phyloP scores from a whole-genome alignment of 2,888 invertebrate species.

The Eulithis testata region DNA sequence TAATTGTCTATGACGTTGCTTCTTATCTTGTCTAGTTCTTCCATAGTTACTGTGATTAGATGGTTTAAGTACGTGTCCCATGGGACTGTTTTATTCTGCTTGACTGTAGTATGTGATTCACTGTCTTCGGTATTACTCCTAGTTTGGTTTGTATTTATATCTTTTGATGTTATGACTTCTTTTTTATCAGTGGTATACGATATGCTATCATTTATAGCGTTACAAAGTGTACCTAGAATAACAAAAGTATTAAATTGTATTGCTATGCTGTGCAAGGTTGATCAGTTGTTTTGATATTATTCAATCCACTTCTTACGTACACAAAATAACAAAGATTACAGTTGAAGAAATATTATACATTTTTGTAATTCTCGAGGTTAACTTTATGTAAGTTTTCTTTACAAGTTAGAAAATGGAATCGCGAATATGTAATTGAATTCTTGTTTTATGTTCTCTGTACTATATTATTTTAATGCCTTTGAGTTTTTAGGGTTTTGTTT shows the following conservation, averaged over 20 bases:
- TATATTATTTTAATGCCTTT: background rate
- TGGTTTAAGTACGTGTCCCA: slow-evolving; percentile 20
- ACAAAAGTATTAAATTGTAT: background rate
- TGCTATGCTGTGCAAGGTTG: background rate
- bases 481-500: background rate
- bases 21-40: slow-evolving; percentile 19
- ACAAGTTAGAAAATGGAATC: background rate
- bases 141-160: slow-evolving; percentile 2
- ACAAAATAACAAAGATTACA: background rate
- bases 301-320: background rate
- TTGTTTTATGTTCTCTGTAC: background rate
- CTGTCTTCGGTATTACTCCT: background rate
- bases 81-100: slow-evolving; percentile 1
- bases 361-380: background rate
- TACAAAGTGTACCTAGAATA: slow-evolving; percentile 13
- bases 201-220: slow-evolving; percentile 15
- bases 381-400: background rate
- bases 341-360: background rate
- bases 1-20: slow-evolving; percentile 23
- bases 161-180: slow-evolving; percentile 44
- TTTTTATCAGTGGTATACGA: slow-evolving; percentile 19
- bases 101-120: background rate
- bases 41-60: slow-evolving; percentile 5
- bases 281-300: background rate
- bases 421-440: background rate